Evolutionary conservation across 2,797 vertebrate genomes (phyloP).

Genomic region (Ataeniobius toweri): DNA sequence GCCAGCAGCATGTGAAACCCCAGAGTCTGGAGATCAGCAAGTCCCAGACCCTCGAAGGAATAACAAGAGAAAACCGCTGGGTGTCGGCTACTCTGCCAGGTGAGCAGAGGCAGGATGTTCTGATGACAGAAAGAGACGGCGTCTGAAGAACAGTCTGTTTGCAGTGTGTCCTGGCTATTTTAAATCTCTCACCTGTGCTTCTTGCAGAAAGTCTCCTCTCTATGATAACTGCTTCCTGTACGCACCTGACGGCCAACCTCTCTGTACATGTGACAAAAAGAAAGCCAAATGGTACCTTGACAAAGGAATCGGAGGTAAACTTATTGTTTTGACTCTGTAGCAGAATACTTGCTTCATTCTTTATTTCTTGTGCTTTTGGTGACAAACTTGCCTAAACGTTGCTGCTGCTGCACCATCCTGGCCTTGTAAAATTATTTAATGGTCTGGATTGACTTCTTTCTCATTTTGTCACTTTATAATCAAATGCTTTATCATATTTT

Average conservation of each 20-base stretch:
- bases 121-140: neutral
- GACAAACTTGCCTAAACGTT: no score
- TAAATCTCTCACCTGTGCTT: neutral
- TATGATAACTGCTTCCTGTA: constrained; percentile 99
- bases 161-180: neutral
- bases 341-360: no score
- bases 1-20: constrained; percentile 65
- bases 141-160: neutral
- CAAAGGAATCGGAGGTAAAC: constrained; percentile 94
- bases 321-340: no score
- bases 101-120: constrained; percentile 45
- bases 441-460: no score
- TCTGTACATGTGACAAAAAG: constrained; percentile 98
- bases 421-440: no score
- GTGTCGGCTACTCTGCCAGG: constrained; percentile 93
- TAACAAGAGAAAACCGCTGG: constrained; percentile 89
- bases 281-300: constrained; percentile 99
- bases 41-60: constrained; percentile 89
- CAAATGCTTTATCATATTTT: no score
- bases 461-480: no score
- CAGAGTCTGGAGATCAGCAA: constrained; percentile 82
- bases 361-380: no score
- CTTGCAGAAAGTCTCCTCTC: constrained; percentile 91
- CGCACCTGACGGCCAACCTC: constrained; percentile 94
- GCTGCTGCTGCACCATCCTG: no score